A percentile compares a stretch with the other conserved stretches of the same genome.
Conservation (phyloP, 37 sponge, comb jelly and placozoan species). For the Chondrosia reniformis region DNA sequence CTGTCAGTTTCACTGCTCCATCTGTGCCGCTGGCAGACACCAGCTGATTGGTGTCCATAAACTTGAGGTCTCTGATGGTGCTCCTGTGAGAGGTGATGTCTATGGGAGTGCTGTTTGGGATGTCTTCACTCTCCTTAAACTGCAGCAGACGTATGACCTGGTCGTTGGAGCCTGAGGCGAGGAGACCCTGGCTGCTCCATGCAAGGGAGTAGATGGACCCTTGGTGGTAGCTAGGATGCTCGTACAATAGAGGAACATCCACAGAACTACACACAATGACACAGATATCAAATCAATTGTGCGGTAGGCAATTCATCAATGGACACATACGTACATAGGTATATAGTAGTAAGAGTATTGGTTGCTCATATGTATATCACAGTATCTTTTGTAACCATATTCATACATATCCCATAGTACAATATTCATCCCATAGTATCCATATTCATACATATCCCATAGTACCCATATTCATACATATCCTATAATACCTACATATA, state of each 20-base stretch:
- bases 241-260: constrained; percentile 13
- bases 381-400: background rate
- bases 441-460: background rate
- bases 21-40: constrained; percentile 75
- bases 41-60: constrained; percentile 47
- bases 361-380: background rate
- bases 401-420: background rate
- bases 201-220: constrained; percentile 91
- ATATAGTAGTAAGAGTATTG: background rate
- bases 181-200: constrained; percentile 62
- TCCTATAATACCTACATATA: background rate
- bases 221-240: constrained; percentile 59
- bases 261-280: background rate
- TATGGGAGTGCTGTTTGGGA: background rate
- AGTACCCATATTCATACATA: background rate
- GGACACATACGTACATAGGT: background rate
- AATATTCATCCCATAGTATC: background rate
- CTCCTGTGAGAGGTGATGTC: constrained; percentile 28
- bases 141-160: constrained; percentile 60
- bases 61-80: constrained; percentile 75
- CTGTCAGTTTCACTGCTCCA: constrained; percentile 37
- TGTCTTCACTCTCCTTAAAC: background rate
- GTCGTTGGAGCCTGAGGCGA: constrained; percentile 95
- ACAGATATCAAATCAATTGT: too few relatives aligned
- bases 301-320: background rate